Conservation (phyloP, 2,797 vertebrate species). For the Malurus leucopterus region DNA sequence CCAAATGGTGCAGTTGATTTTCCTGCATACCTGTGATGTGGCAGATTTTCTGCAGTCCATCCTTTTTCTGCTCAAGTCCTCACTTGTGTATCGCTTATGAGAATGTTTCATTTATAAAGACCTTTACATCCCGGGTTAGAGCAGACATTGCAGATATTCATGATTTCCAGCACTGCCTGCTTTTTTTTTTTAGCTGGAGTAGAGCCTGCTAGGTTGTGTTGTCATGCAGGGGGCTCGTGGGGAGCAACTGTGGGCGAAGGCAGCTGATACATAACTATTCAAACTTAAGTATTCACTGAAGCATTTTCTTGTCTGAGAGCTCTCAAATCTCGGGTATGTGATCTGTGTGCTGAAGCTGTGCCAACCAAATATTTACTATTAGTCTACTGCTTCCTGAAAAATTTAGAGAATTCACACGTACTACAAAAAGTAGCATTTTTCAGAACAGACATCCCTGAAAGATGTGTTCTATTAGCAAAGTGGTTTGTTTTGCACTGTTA, state of each 20-base stretch:
- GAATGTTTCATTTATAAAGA: neutral
- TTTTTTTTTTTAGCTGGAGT: neutral
- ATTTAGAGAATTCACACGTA: neutral
- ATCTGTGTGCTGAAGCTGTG: slow-evolving; percentile 1
- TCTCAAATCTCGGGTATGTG: neutral
- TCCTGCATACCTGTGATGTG: neutral
- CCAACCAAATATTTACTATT: slow-evolving; percentile 26
- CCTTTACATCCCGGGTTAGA: neutral
- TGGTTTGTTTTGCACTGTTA: neutral
- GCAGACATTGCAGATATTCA: neutral
- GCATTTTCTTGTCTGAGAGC: neutral
- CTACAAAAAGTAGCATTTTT: neutral
- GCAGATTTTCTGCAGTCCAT: neutral
- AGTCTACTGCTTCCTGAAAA: neutral
- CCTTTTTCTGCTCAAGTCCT: neutral
- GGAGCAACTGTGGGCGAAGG: neutral
- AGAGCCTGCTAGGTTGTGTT: neutral
- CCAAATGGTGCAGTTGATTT: neutral
- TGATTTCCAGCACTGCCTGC: neutral
- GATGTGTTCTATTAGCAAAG: neutral
- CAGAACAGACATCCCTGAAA: neutral
- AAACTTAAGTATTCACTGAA: slow-evolving; percentile 1
- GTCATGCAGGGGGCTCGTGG: neutral
- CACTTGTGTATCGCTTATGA: neutral
- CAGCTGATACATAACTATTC: neutral